Base-by-base conservation (phyloP, 35 echinoderm and acorn worm genomes). In the Apostichopus japonicus region DNA sequence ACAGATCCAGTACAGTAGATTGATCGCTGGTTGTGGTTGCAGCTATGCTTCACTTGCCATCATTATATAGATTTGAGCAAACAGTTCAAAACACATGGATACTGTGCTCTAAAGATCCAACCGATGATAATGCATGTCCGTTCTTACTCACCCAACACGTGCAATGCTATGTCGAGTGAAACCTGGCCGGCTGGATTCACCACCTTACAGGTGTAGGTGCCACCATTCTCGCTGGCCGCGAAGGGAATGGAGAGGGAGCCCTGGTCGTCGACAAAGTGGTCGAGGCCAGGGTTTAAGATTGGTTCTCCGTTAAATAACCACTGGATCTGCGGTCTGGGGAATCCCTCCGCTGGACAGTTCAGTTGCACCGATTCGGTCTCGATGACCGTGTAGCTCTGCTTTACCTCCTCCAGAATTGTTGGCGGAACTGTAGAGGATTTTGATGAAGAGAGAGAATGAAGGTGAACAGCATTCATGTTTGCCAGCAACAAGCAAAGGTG, bases 241-340 rank as follows among this genome's bases (percentile, higher is more conserved):
- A 79, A 94, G 10, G 59, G 72, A 15, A 99, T 93, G 0, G 84
- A 84, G 7, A 99, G 95, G 6, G 91, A 58, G 0, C 93, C 94
- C 21, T 92, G 90, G 23, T 93, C 93, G 7, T 79, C 86, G 0
- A 90, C n/a, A 54, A 84, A 93, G 59, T 95, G 90, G 67, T 92
- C 80, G 17, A 93, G 16, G 23, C 93, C 94, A 17, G 90, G 94
- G 24, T 75, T 83, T 84, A 83, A 87, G 73, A 99, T 72, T 23
- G 65, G 73, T 17, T 65, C 58, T n/a, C 95, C 95, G 80, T 95
- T 93, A 79, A 95, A 96, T 23, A 93, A 77, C 97, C 97, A 99
- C 56, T 91, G 70, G 59, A 99, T 90, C 1, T 53, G 84, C 1
- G 97, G 97, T 65, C 63, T 86, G 16, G 97, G 97, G 52, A 78